Conservation (phyloP, 2,797 vertebrate genomes). For the Anabacerthia variegaticeps region DNA sequence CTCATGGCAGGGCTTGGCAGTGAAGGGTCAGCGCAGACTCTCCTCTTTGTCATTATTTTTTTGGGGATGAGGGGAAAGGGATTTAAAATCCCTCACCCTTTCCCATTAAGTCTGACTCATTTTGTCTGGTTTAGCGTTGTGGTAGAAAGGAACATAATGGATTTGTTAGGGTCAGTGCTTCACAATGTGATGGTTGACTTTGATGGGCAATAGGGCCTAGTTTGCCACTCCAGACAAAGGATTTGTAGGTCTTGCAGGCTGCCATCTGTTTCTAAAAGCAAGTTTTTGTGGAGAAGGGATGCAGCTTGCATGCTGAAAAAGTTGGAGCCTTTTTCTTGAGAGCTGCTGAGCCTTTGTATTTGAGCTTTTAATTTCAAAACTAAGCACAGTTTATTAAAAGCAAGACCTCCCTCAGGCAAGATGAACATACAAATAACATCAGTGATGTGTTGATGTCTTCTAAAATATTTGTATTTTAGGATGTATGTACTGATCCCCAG, state of each 20-base stretch:
- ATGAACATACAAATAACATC: neutral
- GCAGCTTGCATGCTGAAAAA: slow-evolving; percentile 52
- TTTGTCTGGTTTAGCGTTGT: slow-evolving; percentile 60
- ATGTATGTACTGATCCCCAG: accelerated
- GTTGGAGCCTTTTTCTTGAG: neutral
- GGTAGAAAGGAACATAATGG: slow-evolving; percentile 72
- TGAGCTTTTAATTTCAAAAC: neutral
- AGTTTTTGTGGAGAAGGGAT: slow-evolving; percentile 40
- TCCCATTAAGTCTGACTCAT: slow-evolving; percentile 55
- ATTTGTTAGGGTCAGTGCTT: slow-evolving; percentile 77
- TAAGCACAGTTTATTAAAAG: neutral
- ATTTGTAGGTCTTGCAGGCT: slow-evolving; percentile 62
- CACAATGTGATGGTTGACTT: slow-evolving; percentile 71
- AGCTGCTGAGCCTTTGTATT: neutral
- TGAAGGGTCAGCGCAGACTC: neutral
- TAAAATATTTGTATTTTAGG: neutral
- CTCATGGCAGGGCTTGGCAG: neutral
- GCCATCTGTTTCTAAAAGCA: slow-evolving; percentile 75
- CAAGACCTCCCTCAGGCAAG: neutral
- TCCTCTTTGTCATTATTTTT: neutral
- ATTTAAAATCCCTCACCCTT: slow-evolving; percentile 43
- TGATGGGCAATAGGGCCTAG: slow-evolving; percentile 52
- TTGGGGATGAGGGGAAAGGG: neutral
- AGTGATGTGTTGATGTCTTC: neutral
- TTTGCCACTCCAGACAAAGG: slow-evolving; percentile 72